These are phyloP conservation scores for Alca torda DNA, from an alignment of 2,797 vertebrate species.

Conservation along the genomic window DNA sequence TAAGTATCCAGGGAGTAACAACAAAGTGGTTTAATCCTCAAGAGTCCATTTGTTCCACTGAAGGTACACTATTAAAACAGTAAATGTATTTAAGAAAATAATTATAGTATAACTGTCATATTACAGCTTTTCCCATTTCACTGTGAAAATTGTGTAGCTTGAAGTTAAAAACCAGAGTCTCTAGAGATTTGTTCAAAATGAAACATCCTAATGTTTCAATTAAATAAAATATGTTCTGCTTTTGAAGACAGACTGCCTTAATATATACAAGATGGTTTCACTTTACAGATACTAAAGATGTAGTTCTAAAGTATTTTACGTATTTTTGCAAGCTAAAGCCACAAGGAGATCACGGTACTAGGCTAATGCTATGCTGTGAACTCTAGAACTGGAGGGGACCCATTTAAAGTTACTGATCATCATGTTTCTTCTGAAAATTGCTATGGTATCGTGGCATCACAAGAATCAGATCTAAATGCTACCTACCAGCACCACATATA, in stretches of 20 bases:
- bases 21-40: not conserved
- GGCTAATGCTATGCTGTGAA: not conserved
- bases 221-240: not conserved
- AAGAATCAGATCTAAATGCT: not conserved
- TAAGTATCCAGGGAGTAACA: not conserved
- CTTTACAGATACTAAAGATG: not conserved
- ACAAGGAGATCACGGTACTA: rapidly evolving
- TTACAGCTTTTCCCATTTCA: not conserved
- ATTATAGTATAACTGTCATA: not conserved
- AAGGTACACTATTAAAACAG: not conserved
- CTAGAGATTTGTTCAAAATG: not conserved
- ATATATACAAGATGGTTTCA: not conserved
- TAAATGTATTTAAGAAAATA: not conserved
- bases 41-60: not conserved
- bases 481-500: not conserved
- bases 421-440: not conserved
- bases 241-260: not conserved
- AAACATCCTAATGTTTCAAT: not conserved
- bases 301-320: rapidly evolving
- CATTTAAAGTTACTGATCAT: not conserved
- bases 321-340: not conserved
- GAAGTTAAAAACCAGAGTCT: not conserved
- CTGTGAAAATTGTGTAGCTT: not conserved
- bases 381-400: not conserved
- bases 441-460: not conserved